Percentiles rank a stretch among this genome's conserved stretches.
Conservation (phyloP, 2,888 invertebrate species). For the Fragum sueziense region DNA sequence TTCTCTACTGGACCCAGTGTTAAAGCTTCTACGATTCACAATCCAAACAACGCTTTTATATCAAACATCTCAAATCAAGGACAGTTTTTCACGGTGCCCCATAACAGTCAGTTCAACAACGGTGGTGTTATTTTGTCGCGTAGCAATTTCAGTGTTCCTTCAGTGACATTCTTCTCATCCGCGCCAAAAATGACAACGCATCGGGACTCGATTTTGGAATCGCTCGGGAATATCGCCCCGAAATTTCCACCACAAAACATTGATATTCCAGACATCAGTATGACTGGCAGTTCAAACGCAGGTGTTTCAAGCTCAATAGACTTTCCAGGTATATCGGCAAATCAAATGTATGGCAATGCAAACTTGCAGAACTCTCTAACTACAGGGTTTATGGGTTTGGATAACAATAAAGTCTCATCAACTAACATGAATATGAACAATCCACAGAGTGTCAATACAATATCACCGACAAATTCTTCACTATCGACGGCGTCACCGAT, state of each 20-base stretch:
- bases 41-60: not conserved
- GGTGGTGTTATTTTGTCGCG: slow-evolving; percentile 14
- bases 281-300: slow-evolving; percentile 58
- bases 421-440: slow-evolving; percentile 22
- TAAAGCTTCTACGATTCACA: not conserved
- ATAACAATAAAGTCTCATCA: slow-evolving; percentile 11
- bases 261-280: slow-evolving; percentile 80
- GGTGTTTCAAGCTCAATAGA: slow-evolving; percentile 33
- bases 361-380: slow-evolving; percentile 22
- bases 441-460: slow-evolving; percentile 25
- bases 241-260: slow-evolving; percentile 81
- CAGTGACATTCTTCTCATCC: slow-evolving; percentile 18
- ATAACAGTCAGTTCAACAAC: slow-evolving; percentile 14
- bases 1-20: not conserved
- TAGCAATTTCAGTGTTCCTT: not conserved
- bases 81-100: not conserved
- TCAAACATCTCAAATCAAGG: slow-evolving; percentile 4
- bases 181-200: slow-evolving; percentile 40
- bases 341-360: slow-evolving; percentile 40
- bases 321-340: slow-evolving; percentile 33
- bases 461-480: slow-evolving; percentile 38
- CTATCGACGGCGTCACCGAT: slow-evolving; percentile 82
- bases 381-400: slow-evolving; percentile 82
- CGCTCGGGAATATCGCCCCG: slow-evolving; percentile 79
- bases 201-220: slow-evolving; percentile 57